Conservation (phyloP, 2,888 invertebrate genomes). For the Esperia sulphurella region DNA sequence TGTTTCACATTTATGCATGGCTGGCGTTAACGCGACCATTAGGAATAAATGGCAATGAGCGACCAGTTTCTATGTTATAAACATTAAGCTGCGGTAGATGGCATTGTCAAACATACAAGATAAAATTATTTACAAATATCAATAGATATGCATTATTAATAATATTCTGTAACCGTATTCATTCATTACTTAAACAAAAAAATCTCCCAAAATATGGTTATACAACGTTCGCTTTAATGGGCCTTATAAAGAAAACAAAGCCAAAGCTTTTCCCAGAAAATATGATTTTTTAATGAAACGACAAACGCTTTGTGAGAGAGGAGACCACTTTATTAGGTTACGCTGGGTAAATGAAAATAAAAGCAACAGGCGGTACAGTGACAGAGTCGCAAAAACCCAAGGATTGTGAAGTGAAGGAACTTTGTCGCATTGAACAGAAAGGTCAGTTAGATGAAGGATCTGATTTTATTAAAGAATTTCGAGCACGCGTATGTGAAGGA, state of each 20-base stretch:
- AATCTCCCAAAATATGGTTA: background rate
- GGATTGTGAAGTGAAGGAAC: conserved; percentile 19
- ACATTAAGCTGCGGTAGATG: too few species aligned
- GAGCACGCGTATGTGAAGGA: background rate
- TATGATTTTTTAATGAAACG: conserved; percentile 66
- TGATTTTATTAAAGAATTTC: conserved; percentile 9
- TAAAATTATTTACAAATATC: too few species aligned
- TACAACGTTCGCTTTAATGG: conserved; percentile 5
- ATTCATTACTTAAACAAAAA: too few species aligned
- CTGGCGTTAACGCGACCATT: too few species aligned
- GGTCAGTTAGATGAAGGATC: conserved; percentile 5
- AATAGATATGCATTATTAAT: too few species aligned
- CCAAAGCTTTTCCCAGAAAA: conserved; percentile 43
- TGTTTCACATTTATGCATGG: too few species aligned
- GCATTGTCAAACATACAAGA: too few species aligned
- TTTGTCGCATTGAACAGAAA: conserved; percentile 12
- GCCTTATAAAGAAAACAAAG: conserved; percentile 28
- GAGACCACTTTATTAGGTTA: conserved; percentile 66
- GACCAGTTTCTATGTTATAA: too few species aligned
- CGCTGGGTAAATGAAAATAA: conserved; percentile 62
- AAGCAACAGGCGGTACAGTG: conserved; percentile 48
- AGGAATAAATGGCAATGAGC: too few species aligned
- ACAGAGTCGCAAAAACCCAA: conserved; percentile 20
- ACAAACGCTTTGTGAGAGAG: conserved; percentile 59
- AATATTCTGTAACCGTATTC: too few species aligned